These are phyloP conservation scores for Hydrolagus colliei DNA, from an alignment of 2,797 vertebrate species.

Conservation along the genomic window DNA sequence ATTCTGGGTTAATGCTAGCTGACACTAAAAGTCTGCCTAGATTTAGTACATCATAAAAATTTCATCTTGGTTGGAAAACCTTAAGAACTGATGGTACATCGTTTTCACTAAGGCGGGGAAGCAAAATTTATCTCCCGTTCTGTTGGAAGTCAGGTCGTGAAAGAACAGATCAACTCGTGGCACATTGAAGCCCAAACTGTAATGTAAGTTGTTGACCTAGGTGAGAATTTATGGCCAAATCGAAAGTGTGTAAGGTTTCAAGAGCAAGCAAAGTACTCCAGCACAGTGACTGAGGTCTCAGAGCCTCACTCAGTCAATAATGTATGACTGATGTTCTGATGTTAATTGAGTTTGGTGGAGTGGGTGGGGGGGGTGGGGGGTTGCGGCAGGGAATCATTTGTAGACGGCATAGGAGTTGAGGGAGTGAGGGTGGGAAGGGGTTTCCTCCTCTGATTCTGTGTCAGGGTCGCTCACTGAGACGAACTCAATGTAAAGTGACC, in stretches of 20 bases:
- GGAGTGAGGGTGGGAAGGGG: too few species aligned
- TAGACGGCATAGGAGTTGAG: too few species aligned
- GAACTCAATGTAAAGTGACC: too few species aligned
- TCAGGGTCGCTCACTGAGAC: too few species aligned
- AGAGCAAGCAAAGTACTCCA: background rate
- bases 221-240: background rate
- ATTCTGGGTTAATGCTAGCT: constrained; percentile 64
- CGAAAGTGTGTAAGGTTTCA: background rate
- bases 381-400: too few species aligned
- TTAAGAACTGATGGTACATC: constrained; percentile 26
- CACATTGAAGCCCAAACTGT: background rate
- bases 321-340: background rate
- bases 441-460: too few species aligned
- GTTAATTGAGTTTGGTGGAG: too few species aligned
- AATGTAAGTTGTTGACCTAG: background rate
- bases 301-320: background rate
- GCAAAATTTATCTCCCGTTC: background rate
- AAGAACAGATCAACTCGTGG: background rate
- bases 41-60: constrained; percentile 68
- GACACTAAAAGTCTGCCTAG: constrained; percentile 75
- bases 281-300: background rate
- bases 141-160: background rate
- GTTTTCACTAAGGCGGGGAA: background rate
- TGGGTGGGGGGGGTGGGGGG: too few species aligned
- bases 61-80: constrained; percentile 49